These are phyloP conservation scores for Apis dorsata DNA, from an alignment of 1,140 invertebrate genomes.

Conservation along the genomic window DNA sequence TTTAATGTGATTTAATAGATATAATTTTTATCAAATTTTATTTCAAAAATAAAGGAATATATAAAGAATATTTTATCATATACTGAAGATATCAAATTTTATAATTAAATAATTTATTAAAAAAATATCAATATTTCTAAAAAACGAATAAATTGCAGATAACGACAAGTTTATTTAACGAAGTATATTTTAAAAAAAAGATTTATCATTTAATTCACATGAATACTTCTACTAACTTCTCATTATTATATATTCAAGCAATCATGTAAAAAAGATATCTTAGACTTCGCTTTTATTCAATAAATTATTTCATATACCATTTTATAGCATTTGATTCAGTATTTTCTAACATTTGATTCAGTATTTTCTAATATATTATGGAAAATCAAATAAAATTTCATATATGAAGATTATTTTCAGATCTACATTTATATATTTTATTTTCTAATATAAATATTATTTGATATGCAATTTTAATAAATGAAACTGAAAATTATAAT, in stretches of 20 bases:
- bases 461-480: background rate
- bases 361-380: background rate
- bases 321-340: background rate
- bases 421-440: background rate
- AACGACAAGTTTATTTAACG: background rate
- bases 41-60: background rate
- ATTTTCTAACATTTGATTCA: background rate
- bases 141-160: background rate
- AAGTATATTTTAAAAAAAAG: background rate
- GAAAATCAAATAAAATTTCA: background rate
- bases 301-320: slow-evolving; percentile 23
- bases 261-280: slow-evolving; percentile 15
- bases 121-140: background rate
- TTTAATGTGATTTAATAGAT: no score
- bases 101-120: background rate
- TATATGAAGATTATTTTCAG: background rate
- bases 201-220: slow-evolving; percentile 27
- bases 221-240: background rate
- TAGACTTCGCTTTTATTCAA: slow-evolving; percentile 40
- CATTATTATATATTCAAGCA: slow-evolving; percentile 34
- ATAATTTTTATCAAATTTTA: background rate
- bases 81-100: no score
- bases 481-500: background rate
- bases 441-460: background rate
- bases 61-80: background rate